These are phyloP conservation scores for Stichopus chloronotus DNA, from an alignment of 35 echinoderm and acorn worm genomes.

Conservation along the genomic window DNA sequence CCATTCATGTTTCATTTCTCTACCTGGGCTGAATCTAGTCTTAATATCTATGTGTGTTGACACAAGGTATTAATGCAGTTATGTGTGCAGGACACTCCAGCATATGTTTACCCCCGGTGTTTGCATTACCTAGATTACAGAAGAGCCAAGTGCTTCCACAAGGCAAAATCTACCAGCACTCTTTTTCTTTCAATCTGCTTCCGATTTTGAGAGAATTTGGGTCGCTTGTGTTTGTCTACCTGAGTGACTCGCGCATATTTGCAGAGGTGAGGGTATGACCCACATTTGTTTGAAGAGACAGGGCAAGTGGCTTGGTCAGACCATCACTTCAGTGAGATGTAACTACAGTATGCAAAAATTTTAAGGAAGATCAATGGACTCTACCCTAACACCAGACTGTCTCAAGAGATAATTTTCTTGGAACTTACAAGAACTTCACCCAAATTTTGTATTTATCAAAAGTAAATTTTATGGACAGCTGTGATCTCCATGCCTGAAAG, in stretches of 20 bases:
- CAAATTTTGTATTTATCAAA: not conserved
- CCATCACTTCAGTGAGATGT: not conserved
- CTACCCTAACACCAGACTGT: not conserved
- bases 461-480: not conserved
- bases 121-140: slow-evolving; percentile 50
- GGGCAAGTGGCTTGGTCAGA: not conserved
- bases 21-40: slow-evolving; percentile 32
- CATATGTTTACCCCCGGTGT: slow-evolving; percentile 32
- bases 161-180: slow-evolving; percentile 9
- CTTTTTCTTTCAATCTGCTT: slow-evolving; percentile 6
- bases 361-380: not conserved
- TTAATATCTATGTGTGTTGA: slow-evolving; percentile 52
- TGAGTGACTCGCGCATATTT: slow-evolving; percentile 39
- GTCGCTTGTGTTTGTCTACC: slow-evolving; percentile 39
- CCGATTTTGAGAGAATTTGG: slow-evolving; percentile 35
- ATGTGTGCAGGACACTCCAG: slow-evolving; percentile 55
- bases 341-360: not conserved
- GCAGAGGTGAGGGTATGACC: slow-evolving; percentile 49
- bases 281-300: slow-evolving; percentile 5
- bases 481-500: not conserved
- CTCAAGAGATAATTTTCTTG: not conserved
- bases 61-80: slow-evolving; percentile 60
- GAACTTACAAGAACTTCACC: not conserved
- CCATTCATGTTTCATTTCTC: slow-evolving; percentile 28
- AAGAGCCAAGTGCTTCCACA: not conserved